Percentiles rank a stretch among this genome's conserved stretches.
phyloP scores from a whole-genome alignment of 2,113 vertebrate species.

The Centropus bengalensis region DNA sequence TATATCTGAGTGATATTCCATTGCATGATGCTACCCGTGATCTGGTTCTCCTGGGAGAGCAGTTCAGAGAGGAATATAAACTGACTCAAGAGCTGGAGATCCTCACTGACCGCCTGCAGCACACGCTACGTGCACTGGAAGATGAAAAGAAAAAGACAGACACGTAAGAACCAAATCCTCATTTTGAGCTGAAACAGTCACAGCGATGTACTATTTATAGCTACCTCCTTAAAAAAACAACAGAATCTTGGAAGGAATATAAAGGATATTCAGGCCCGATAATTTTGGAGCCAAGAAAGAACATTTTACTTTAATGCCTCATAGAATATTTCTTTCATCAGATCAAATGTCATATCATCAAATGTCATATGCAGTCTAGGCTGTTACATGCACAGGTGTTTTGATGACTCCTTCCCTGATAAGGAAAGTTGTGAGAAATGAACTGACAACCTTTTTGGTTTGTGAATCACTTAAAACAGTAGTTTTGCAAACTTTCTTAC shows the following conservation, averaged over 20 bases:
- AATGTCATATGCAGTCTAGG: background rate
- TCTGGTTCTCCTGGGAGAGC: constrained; percentile 96
- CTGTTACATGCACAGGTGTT: background rate
- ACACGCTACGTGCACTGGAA: constrained; percentile 93
- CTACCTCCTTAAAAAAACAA: background rate
- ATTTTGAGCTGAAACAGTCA: constrained; percentile 17
- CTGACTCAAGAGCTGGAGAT: constrained; percentile 97
- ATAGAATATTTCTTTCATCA: background rate
- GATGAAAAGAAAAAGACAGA: constrained; percentile 99
- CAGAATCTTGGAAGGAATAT: background rate
- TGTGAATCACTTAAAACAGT: background rate
- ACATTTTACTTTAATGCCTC: background rate
- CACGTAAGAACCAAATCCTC: constrained; percentile 81
- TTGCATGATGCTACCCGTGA: constrained; percentile 96
- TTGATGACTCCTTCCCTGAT: background rate
- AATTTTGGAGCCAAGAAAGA: constrained; percentile 23
- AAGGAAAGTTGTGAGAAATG: background rate
- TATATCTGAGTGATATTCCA: constrained; percentile 97
- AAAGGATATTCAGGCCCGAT: background rate
- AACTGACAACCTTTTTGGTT: background rate
- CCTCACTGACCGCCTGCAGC: constrained; percentile 95
- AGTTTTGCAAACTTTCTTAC: background rate
- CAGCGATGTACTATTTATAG: constrained; percentile 33
- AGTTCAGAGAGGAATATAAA: constrained; percentile 98
- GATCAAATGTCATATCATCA: background rate